phyloP scores from a whole-genome alignment of 2,888 invertebrate genomes.

The Aromia moschata region DNA sequence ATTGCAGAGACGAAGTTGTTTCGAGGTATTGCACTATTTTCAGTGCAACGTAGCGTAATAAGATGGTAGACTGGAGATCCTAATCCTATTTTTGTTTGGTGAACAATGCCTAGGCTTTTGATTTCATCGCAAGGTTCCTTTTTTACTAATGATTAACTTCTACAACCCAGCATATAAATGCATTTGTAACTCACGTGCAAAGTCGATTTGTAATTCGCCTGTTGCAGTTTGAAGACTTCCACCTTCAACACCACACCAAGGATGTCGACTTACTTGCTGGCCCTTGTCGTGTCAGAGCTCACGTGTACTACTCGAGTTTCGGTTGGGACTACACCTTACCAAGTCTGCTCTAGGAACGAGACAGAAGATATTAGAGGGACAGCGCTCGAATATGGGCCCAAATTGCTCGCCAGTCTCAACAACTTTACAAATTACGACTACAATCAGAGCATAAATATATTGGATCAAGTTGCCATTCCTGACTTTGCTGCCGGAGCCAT shows the following conservation, averaged over 20 bases:
- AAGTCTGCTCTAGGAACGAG: constrained; percentile 43
- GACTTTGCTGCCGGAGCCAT: constrained; percentile 88
- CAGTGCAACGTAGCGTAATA: no score
- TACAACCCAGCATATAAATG: no score
- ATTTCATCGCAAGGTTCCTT: no score
- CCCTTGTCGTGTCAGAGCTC: constrained; percentile 86
- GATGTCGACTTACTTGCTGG: constrained; percentile 90
- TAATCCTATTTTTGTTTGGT: no score
- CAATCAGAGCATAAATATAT: constrained; percentile 69
- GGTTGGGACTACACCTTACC: constrained; percentile 19
- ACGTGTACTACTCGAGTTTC: constrained; percentile 43
- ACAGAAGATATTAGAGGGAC: constrained; percentile 27
- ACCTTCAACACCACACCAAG: constrained; percentile 62
- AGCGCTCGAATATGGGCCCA: constrained; percentile 40
- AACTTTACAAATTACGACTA: constrained; percentile 44
- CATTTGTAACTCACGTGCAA: no score
- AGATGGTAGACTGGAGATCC: no score
- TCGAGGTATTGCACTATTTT: no score
- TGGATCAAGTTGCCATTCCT: constrained; percentile 86
- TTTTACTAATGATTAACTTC: no score
- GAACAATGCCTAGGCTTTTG: no score
- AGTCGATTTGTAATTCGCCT: no score
- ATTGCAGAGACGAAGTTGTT: no score
- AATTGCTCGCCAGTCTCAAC: constrained; percentile 38
- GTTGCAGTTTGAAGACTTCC: constrained; percentile 18